phyloP scores from a whole-genome alignment of 2,797 vertebrate genomes.

The Takifugu ocellatus region DNA sequence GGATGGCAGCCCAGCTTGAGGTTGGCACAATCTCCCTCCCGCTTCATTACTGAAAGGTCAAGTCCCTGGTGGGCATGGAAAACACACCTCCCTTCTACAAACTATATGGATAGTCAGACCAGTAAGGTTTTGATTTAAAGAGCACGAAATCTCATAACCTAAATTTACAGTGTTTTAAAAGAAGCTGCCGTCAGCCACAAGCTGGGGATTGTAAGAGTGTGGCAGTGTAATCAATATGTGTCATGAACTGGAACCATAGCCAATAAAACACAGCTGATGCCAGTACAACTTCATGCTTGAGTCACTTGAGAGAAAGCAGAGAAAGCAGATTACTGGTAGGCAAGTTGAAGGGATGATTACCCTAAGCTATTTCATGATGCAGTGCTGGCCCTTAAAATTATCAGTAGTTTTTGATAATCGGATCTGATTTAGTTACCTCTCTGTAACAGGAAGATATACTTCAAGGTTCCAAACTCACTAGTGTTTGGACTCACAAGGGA shows the following conservation, averaged over 20 bases:
- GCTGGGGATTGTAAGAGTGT: not conserved
- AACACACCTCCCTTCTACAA: not conserved
- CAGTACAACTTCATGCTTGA: slow-evolving; percentile 26
- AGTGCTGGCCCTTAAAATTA: too few relatives aligned
- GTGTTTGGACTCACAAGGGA: too few relatives aligned
- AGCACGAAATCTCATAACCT: not conserved
- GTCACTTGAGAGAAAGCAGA: slow-evolving; percentile 21
- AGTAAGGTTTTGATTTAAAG: slow-evolving; percentile 1
- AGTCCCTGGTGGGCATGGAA: slow-evolving; percentile 10
- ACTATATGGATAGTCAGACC: not conserved
- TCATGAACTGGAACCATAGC: slow-evolving; percentile 6
- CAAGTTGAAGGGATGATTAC: slow-evolving; percentile 6
- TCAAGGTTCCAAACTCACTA: too few relatives aligned
- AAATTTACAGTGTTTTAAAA: not conserved
- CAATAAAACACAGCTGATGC: slow-evolving; percentile 30
- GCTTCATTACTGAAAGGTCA: slow-evolving; percentile 15
- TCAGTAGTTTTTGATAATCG: too few relatives aligned
- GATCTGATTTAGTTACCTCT: too few relatives aligned
- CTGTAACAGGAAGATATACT: too few relatives aligned
- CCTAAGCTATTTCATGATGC: too few relatives aligned
- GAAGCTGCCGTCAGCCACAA: slow-evolving; percentile 3
- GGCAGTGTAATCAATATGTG: slow-evolving; percentile 22
- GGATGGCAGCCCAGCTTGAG: slow-evolving; percentile 41
- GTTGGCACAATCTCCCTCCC: slow-evolving; percentile 25
- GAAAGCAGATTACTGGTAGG: not conserved